Base-by-base conservation (phyloP, 2,888 invertebrate genomes). In the Vesta saturnalis region DNA sequence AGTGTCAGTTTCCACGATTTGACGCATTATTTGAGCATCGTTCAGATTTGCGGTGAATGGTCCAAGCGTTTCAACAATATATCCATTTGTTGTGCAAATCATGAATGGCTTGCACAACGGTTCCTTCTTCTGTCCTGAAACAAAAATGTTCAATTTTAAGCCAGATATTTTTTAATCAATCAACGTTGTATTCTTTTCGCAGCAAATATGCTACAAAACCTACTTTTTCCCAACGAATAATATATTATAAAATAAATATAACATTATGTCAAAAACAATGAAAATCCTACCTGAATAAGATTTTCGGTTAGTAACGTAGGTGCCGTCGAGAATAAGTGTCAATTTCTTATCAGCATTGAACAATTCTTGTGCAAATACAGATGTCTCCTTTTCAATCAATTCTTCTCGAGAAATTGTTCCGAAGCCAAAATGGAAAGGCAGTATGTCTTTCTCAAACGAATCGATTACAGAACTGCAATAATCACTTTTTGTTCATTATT, bases 61-160 rank as follows among this genome's bases (percentile, higher is more conserved):
- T 10, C 75, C 75, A n/a, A 55, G 30, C 47, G 72, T 64, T 30
- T 74, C 70, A 30, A 73, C 57, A 12, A 74, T 49, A 56, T 54
- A 74, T 8, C 72, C 72, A 64, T 74, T 59, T 16, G 74, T 72
- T 1, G 73, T 68, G 39, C 72, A 71, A 59, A 74, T 63, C 1
- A 71, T 74, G 58, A 74, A 74, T 23, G 73, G 73, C 64, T 74
- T 71, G 35, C 70, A 74, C 2, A 74, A 52, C 18, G 68, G 69
- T 1, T 23, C 43, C 21, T 72, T 74, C 47, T 74, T 74, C 47
- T 71, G 71, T 8, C 23, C 23, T 5, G 8, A 23, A 23, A 5
- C 3, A 23, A 23, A 23, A 23, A 23, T 5, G 3, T 3, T 23
- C 8, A 23, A 5, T 8, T 8, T 23, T 5, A 5, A 8, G 23